phyloP scores from a whole-genome alignment of 2,888 invertebrate species.

The Auanema freiburgensis region DNA sequence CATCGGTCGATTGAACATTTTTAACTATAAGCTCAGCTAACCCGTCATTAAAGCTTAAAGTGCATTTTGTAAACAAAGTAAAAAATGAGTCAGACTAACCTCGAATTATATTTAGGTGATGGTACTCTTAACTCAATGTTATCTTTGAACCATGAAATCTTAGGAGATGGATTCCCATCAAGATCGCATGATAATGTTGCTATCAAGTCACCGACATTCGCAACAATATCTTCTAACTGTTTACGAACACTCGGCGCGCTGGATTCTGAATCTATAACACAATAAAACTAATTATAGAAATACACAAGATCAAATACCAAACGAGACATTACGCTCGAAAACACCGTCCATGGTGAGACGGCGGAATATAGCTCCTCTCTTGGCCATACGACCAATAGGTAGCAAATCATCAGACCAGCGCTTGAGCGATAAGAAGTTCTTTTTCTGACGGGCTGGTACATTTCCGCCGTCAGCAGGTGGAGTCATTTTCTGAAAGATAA shows the following conservation, averaged over 20 bases:
- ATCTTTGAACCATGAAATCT: slow-evolving; percentile 59
- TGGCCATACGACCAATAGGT: slow-evolving; percentile 66
- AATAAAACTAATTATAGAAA: background rate
- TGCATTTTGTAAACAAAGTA: background rate
- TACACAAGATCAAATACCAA: slow-evolving; percentile 59
- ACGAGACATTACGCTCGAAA: slow-evolving; percentile 65
- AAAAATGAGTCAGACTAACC: slow-evolving; percentile 16
- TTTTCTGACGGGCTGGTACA: slow-evolving; percentile 46
- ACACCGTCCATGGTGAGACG: slow-evolving; percentile 65
- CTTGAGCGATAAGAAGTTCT: slow-evolving; percentile 52
- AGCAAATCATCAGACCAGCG: slow-evolving; percentile 61
- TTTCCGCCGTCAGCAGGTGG: slow-evolving; percentile 49
- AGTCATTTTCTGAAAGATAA: slow-evolving; percentile 38
- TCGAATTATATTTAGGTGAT: slow-evolving; percentile 63
- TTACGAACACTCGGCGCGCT: slow-evolving; percentile 64
- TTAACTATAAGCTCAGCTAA: slow-evolving; percentile 71
- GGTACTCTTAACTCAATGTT: slow-evolving; percentile 60
- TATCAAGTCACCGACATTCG: slow-evolving; percentile 57
- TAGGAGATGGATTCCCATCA: slow-evolving; percentile 63
- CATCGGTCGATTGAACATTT: slow-evolving; percentile 75
- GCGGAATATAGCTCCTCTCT: slow-evolving; percentile 66
- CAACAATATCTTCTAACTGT: slow-evolving; percentile 64
- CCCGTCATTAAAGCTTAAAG: slow-evolving; percentile 41
- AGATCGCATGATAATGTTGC: slow-evolving; percentile 64
- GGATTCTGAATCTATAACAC: slow-evolving; percentile 14